phyloP scores from a whole-genome alignment of 2,113 vertebrate genomes.

The Scartelaos histophorus region DNA sequence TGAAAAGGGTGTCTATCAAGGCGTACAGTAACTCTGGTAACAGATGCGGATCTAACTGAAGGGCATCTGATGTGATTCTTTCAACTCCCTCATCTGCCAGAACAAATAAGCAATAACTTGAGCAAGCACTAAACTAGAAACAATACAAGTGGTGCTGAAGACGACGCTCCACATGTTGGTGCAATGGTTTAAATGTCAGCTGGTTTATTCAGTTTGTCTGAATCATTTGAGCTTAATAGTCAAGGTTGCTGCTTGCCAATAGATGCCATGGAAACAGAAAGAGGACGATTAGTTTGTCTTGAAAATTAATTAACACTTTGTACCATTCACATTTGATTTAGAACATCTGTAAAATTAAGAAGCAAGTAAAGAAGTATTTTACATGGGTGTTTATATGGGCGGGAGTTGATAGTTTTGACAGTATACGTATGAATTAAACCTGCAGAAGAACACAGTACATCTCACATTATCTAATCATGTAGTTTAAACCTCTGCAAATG shows the following conservation, averaged over 20 bases:
- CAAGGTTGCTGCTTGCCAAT: conserved; percentile 24
- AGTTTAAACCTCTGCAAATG: too few species aligned
- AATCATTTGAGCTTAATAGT: conserved; percentile 8
- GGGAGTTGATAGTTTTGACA: too few species aligned
- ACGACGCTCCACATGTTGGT: not conserved
- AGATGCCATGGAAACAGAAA: conserved; percentile 46
- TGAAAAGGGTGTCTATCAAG: conserved; percentile 66
- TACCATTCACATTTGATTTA: not conserved
- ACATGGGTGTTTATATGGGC: too few species aligned
- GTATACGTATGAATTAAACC: not conserved
- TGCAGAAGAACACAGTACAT: not conserved
- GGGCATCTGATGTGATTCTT: conserved; percentile 43
- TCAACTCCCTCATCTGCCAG: conserved; percentile 50
- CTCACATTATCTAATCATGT: too few species aligned
- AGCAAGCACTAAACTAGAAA: not conserved
- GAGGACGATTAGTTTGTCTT: not conserved
- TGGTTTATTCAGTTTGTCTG: not conserved
- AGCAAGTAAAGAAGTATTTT: too few species aligned
- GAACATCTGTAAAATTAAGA: not conserved
- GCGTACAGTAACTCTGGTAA: conserved; percentile 60
- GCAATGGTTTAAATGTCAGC: not conserved
- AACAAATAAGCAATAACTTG: conserved; percentile 27
- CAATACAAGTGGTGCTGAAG: not conserved
- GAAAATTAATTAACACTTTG: not conserved
- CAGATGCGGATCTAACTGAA: conserved; percentile 40